Evolutionary conservation across 2,888 invertebrate genomes (phyloP).

Genomic region (Sipha maydis): DNA sequence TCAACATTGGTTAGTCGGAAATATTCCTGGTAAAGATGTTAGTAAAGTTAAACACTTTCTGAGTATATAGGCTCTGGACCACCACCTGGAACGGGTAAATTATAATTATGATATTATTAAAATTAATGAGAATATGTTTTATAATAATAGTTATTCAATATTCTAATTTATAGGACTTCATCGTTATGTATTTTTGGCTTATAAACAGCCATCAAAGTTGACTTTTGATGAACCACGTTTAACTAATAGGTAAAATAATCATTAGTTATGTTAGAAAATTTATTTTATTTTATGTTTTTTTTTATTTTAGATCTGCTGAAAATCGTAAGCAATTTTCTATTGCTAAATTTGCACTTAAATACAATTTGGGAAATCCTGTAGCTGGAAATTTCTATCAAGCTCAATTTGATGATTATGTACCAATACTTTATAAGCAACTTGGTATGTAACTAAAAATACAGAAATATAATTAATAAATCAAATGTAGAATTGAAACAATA

Average conservation of each 20-base stretch:
- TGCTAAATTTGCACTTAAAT: conserved; percentile 80
- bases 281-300: conserved; percentile 67
- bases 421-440: conserved; percentile 82
- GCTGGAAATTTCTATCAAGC: conserved; percentile 92
- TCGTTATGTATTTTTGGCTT: conserved; percentile 82
- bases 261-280: neutral
- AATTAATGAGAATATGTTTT: neutral
- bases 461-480: neutral
- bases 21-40: neutral
- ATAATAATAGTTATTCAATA: neutral
- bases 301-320: conserved; percentile 67
- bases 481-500: neutral
- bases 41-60: conserved; percentile 69
- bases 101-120: too few species aligned
- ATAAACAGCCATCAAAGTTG: conserved; percentile 75
- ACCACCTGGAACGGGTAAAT: conserved; percentile 75
- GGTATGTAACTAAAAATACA: conserved; percentile 67
- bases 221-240: conserved; percentile 72
- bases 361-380: conserved; percentile 81
- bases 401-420: conserved; percentile 77
- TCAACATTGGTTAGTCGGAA: neutral
- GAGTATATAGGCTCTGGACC: conserved; percentile 88
- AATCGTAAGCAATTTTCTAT: conserved; percentile 75
- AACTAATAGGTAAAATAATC: conserved; percentile 67
- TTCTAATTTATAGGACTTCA: conserved; percentile 71